Evolutionary conservation across 2,888 invertebrate species (phyloP), one percentile per base, ranked within the genome.

Genomic region (Hipparchia semele): DNA sequence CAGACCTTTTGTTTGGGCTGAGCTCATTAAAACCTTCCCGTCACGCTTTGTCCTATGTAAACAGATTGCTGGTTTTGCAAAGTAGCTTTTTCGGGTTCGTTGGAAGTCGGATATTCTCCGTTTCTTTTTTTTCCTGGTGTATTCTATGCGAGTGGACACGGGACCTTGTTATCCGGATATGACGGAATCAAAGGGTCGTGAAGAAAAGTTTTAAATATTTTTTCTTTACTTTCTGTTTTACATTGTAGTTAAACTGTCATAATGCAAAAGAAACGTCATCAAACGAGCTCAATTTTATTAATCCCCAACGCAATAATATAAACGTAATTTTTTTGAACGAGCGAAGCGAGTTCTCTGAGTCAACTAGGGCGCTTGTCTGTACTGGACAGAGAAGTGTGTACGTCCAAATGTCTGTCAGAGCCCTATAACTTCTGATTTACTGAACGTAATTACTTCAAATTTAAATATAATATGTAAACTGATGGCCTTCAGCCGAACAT

Each of bases 31-130:
- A 73, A 71, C 65, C 72, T 39, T 60, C 56, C 64, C 71, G 69
- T 74, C 72, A 71, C 70, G 70, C 66, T 72, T 62, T 71, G 74
- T 76, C 74, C 74, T 74, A 71, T 76, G 69, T 66, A 76, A 73
- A 76, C 66, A 74, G 66, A 69, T 76, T 68, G 68, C 62, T 49
- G 60, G 54, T 72, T 74, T 65, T 69, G 54, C 65, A 68, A 72
- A 73, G 68, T 74, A 59, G 68, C 71, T 70, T 73, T 71, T 71
- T 72, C 46, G 72, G 62, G 62, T 71, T 67, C 53, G 53, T 61
- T 46, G 69, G 59, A 61, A 39, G 59, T 60, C 54, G 69, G 61
- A 54, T 69, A 61, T 69, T 69, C 69, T 61, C 39, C 49, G 46
- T 49, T 68, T 56, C 59, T 60, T 67, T 68, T 45, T 56, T 13